Evolutionary conservation across 2,113 vertebrate species (phyloP).

Genomic region (Anolis sagrei): DNA sequence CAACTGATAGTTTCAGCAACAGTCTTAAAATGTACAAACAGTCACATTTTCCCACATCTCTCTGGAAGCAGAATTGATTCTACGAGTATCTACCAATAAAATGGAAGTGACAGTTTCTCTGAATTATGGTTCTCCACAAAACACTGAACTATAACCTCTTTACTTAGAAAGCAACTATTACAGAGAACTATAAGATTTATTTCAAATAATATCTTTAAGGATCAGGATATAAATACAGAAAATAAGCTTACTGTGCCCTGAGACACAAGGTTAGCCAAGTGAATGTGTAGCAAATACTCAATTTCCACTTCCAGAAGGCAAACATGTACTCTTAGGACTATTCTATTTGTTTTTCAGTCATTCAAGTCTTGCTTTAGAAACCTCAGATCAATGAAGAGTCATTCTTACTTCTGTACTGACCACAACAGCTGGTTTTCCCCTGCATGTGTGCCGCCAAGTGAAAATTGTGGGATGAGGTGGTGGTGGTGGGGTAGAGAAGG

Average conservation of each 20-base stretch:
- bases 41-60: neutral
- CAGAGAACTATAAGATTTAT: neutral
- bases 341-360: neutral
- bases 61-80: neutral
- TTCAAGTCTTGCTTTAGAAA: conserved; percentile 26
- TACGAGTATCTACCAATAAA: neutral
- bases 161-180: neutral
- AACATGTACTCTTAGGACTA: conserved; percentile 20
- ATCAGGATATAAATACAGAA: neutral
- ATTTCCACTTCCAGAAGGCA: neutral
- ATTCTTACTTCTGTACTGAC: neutral
- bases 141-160: neutral
- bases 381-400: conserved; percentile 39
- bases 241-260: neutral
- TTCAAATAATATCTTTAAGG: neutral
- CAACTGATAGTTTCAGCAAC: neutral
- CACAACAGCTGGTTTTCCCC: conserved; percentile 27
- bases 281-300: conserved; percentile 1
- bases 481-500: neutral
- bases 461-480: conserved; percentile 20
- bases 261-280: neutral
- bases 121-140: neutral
- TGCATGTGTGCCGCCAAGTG: conserved; percentile 18
- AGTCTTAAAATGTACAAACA: conserved; percentile 9
- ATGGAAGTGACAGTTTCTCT: neutral